These are phyloP conservation scores for Lacanobia wlatinum DNA, from an alignment of 2,888 invertebrate species.

Conservation along the genomic window DNA sequence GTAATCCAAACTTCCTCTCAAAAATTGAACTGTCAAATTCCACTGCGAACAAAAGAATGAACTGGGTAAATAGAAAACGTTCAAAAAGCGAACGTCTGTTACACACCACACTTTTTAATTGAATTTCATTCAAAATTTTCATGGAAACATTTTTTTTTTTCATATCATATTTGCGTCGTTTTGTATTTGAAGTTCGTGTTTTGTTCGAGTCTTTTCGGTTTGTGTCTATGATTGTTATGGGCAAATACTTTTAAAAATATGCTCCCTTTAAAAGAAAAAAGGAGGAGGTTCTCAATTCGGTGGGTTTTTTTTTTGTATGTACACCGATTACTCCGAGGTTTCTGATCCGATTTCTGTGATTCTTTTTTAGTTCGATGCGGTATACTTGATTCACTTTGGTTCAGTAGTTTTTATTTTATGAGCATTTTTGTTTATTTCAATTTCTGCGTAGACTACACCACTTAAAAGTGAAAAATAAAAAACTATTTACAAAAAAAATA, in stretches of 20 bases:
- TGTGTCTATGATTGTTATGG: not conserved
- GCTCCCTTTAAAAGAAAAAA: not conserved
- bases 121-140: conserved; percentile 69
- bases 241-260: not conserved
- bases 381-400: too few relatives aligned
- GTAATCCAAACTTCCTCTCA: conserved; percentile 60
- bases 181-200: conserved; percentile 27
- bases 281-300: too few relatives aligned
- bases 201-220: conserved; percentile 18
- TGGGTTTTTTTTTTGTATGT: too few relatives aligned
- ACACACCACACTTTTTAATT: conserved; percentile 71
- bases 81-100: conserved; percentile 71
- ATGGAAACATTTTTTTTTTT: conserved; percentile 53
- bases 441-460: too few relatives aligned
- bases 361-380: too few relatives aligned
- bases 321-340: too few relatives aligned
- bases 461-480: too few relatives aligned
- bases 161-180: conserved; percentile 43
- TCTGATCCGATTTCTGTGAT: too few relatives aligned
- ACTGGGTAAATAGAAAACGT: conserved; percentile 65
- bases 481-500: too few relatives aligned
- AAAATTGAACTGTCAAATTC: conserved; percentile 75
- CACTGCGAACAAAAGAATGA: conserved; percentile 66
- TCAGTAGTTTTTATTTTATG: too few relatives aligned
- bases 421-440: too few relatives aligned